phyloP scores from a whole-genome alignment of 2,888 invertebrate genomes.

The Drosophila austrosaltans region DNA sequence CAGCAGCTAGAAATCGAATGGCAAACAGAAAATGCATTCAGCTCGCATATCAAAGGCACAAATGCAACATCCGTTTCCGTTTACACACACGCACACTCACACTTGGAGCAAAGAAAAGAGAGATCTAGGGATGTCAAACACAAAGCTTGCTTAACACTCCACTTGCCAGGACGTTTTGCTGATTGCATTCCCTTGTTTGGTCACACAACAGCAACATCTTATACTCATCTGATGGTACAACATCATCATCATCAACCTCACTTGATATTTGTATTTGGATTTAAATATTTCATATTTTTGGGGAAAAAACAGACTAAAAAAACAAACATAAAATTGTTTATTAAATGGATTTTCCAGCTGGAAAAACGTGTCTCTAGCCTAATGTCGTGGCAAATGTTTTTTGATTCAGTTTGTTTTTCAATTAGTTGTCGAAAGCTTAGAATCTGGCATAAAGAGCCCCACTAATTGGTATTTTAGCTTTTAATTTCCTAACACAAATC shows the following conservation, averaged over 20 bases:
- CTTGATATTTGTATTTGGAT: constrained; percentile 41
- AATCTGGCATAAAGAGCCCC: constrained; percentile 42
- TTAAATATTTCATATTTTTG: constrained; percentile 64
- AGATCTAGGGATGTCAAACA: constrained; percentile 57
- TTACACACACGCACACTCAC: constrained; percentile 28
- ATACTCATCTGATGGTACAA: too few species aligned
- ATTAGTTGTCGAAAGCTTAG: constrained; percentile 56
- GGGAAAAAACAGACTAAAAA: constrained; percentile 23
- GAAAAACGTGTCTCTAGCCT: constrained; percentile 66
- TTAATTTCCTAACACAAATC: constrained; percentile 63
- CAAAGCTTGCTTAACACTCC: constrained; percentile 75
- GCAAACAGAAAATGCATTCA: constrained; percentile 39
- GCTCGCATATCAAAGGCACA: constrained; percentile 67
- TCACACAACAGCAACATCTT: constrained; percentile 27
- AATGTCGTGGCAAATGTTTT: constrained; percentile 54
- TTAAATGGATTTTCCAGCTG: constrained; percentile 20
- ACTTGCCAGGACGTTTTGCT: constrained; percentile 57
- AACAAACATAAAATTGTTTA: not conserved
- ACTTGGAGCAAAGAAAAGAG: not conserved
- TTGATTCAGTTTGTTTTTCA: constrained; percentile 64
- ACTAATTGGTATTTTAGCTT: constrained; percentile 75
- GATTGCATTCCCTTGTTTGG: constrained; percentile 73
- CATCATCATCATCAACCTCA: constrained; percentile 25
- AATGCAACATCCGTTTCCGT: constrained; percentile 71
- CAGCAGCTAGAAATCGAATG: constrained; percentile 37